These are phyloP conservation scores for Lutraria rhynchaena DNA, from an alignment of 1,140 invertebrate genomes.

Conservation along the genomic window DNA sequence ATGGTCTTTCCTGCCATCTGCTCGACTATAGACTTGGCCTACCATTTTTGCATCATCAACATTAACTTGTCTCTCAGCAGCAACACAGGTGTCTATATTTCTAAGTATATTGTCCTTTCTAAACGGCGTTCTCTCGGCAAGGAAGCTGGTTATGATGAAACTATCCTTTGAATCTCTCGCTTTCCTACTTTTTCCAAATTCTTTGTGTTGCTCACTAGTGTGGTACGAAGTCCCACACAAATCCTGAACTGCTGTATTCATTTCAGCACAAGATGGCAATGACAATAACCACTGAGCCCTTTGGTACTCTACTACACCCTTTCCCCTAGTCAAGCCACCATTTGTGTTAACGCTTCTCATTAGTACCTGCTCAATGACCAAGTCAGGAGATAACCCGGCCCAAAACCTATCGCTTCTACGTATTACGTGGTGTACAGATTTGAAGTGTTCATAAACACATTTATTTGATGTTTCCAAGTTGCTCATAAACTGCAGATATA, in stretches of 20 bases:
- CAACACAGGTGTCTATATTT: slow-evolving; percentile 60
- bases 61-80: slow-evolving; percentile 54
- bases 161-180: slow-evolving; percentile 49
- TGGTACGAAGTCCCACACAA: slow-evolving; percentile 25
- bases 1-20: slow-evolving; percentile 39
- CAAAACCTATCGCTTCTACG: slow-evolving; percentile 75
- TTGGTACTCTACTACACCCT: not conserved
- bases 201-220: slow-evolving; percentile 66
- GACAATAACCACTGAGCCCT: slow-evolving; percentile 31
- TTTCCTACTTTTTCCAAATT: slow-evolving; percentile 17
- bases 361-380: slow-evolving; percentile 69
- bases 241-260: slow-evolving; percentile 51
- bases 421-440: slow-evolving; percentile 24
- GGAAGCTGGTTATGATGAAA: slow-evolving; percentile 23
- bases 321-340: slow-evolving; percentile 69
- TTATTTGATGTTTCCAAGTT: slow-evolving; percentile 64
- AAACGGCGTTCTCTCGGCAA: slow-evolving; percentile 54
- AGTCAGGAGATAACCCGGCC: slow-evolving; percentile 77
- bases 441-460: not conserved
- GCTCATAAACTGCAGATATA: slow-evolving; percentile 82
- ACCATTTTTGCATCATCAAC: slow-evolving; percentile 43
- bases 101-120: slow-evolving; percentile 8
- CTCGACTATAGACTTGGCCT: slow-evolving; percentile 15
- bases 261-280: slow-evolving; percentile 18
- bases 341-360: slow-evolving; percentile 78